Percentiles rank a stretch among this genome's conserved stretches.
Conservation (phyloP, 2,113 vertebrate species). For the Amblyornis subalaris region DNA sequence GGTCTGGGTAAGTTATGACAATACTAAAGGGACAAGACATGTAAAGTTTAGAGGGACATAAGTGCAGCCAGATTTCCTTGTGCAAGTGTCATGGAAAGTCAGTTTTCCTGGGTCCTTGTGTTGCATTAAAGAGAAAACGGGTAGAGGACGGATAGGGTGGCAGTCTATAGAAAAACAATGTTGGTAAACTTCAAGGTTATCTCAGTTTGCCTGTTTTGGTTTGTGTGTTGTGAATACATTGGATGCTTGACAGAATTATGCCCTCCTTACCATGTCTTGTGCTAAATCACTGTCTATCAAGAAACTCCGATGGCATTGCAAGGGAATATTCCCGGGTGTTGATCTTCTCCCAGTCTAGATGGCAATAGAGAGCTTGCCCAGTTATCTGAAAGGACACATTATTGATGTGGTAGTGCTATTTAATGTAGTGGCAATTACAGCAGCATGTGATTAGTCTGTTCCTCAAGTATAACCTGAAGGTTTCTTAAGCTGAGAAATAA, state of each 20-base stretch:
- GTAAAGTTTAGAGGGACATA: neutral
- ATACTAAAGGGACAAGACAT: accelerated
- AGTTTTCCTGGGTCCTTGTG: neutral
- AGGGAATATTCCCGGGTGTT: neutral
- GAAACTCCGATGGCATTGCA: neutral
- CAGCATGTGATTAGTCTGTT: neutral
- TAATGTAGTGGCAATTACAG: neutral
- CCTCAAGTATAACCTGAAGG: neutral
- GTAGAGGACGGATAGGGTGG: neutral
- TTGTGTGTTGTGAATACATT: neutral
- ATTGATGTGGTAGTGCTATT: neutral
- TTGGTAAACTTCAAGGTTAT: neutral
- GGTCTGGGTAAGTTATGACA: neutral
- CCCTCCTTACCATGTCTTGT: neutral
- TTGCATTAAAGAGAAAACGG: neutral
- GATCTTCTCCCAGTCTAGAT: neutral
- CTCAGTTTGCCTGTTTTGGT: neutral
- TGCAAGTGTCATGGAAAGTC: neutral
- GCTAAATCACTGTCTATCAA: neutral
- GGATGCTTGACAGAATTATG: neutral
- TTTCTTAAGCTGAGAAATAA: neutral
- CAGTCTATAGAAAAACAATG: neutral
- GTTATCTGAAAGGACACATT: neutral
- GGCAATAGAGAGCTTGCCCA: neutral
- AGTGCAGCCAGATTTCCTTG: neutral